Evolutionary conservation across 2,888 invertebrate species (phyloP).

Genomic region (Charanyca ferruginea): DNA sequence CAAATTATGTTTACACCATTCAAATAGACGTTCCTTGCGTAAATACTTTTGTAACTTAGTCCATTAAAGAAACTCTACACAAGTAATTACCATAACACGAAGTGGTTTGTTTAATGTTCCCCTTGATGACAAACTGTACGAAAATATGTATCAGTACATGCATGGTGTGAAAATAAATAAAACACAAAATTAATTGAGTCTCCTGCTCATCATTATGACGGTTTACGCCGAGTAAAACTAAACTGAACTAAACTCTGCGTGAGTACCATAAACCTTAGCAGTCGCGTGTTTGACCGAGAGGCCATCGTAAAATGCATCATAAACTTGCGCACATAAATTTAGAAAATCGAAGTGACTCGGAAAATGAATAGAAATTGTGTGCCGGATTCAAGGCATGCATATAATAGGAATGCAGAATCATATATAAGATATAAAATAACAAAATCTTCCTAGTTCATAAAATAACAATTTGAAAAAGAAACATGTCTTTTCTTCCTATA

Average conservation of each 20-base stretch:
- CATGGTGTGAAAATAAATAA: slow-evolving; percentile 46
- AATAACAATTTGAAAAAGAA: slow-evolving; percentile 61
- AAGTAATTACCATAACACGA: slow-evolving; percentile 86
- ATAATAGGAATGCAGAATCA: slow-evolving; percentile 51
- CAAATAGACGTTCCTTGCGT: slow-evolving; percentile 85
- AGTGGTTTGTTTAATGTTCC: slow-evolving; percentile 80
- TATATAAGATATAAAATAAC: slow-evolving; percentile 48
- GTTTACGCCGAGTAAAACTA: slow-evolving; percentile 36
- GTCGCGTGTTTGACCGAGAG: slow-evolving; percentile 88
- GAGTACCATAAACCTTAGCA: slow-evolving; percentile 82
- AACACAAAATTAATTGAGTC: slow-evolving; percentile 54
- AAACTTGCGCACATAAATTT: slow-evolving; percentile 85
- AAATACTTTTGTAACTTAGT: slow-evolving; percentile 87
- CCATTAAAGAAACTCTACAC: slow-evolving; percentile 86
- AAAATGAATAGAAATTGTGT: slow-evolving; percentile 76
- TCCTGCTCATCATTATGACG: slow-evolving; percentile 40
- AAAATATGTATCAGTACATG: slow-evolving; percentile 64
- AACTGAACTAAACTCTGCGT: slow-evolving; percentile 84
- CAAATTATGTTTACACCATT: slow-evolving; percentile 89
- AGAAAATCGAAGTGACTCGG: slow-evolving; percentile 80
- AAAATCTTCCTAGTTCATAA: slow-evolving; percentile 50
- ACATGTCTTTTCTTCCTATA: slow-evolving; percentile 59
- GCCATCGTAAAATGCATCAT: slow-evolving; percentile 87
- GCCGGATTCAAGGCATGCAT: slow-evolving; percentile 45
- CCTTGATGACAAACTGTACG: slow-evolving; percentile 74